Evolutionary conservation across 2,888 invertebrate species (phyloP), one percentile per base, ranked within the genome.

Genomic region (Apomyelois bistriatella): DNA sequence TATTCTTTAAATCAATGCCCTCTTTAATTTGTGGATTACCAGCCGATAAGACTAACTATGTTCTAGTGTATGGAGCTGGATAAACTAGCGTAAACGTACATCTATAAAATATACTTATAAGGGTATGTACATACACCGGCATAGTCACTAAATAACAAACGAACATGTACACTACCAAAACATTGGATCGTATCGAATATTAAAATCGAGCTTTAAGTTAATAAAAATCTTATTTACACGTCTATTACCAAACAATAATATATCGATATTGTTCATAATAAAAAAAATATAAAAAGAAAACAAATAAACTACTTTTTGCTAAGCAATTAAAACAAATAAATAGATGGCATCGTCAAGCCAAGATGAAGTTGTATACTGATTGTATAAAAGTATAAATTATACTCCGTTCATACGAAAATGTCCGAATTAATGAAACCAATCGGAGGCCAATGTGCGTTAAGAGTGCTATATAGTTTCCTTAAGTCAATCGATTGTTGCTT

Each of bases 141-240:
- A 68, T 85, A 85, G 82, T 77, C 74, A 87, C 85, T 88, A 88
- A 85, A 88, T 88, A 89, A 88, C 88, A 87, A 87, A 84, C 78
- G 73, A 78, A 68, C 74, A 81, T 76, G 76, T 79, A 79, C 72
- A 80, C 67, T 76, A 76, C 60, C 68, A 72, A 72, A 70, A 70
- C 72, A 66, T 68, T 64, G 55, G 57, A 68, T 70, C 60, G 64
- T 66, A 56, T 63, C 71, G 64, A 66, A 62, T 58, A 58, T 56
- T 62, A 66, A 68, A 72, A 65, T 63, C 64, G 60, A 68, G 60
- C 61, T 66, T 68, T 73, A 76, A 76, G 71, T 82, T 81, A 84
- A 85, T 83, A 85, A 85, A 86, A 86, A 82, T 88, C 88, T 89
- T 89, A 89, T 89, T 77, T 89, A 89, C 89, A 89, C 71, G 68